Percentiles rank a stretch among this genome's conserved stretches.
These are phyloP conservation scores for Pycnonotus jocosus DNA, from an alignment of 2,113 vertebrate species.

Conservation along the genomic window DNA sequence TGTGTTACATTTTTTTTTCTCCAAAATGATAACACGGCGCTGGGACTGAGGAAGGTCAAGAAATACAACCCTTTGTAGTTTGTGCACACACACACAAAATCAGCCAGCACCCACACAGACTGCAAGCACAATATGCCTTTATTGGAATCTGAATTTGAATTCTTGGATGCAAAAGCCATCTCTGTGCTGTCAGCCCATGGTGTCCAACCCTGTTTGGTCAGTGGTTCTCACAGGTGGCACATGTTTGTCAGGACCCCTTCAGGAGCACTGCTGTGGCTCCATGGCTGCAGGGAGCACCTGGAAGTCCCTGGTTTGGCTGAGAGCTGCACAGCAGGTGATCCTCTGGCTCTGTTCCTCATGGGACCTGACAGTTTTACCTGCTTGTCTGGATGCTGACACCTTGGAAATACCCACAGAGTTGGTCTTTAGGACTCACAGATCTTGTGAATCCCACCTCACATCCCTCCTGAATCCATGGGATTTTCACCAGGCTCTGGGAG, in stretches of 20 bases:
- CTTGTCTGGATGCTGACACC: not conserved
- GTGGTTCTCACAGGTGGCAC: not conserved
- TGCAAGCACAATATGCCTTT: not conserved
- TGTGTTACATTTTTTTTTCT: not conserved
- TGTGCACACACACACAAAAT: not conserved
- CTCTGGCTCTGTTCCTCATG: not conserved
- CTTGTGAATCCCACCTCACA: not conserved
- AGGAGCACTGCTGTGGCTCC: not conserved
- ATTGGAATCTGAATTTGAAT: not conserved
- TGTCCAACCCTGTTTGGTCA: not conserved
- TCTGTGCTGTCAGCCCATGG: not conserved
- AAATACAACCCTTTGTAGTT: not conserved
- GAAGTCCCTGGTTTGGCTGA: not conserved
- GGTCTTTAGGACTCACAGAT: not conserved
- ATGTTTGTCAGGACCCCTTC: not conserved
- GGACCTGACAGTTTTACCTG: not conserved
- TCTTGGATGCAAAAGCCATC: not conserved
- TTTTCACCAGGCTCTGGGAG: not conserved
- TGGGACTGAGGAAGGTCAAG: not conserved
- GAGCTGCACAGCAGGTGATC: not conserved
- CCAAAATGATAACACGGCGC: rapidly evolving
- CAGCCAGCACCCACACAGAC: rapidly evolving
- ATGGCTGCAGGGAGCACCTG: not conserved
- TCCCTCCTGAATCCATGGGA: not conserved
- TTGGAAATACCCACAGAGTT: not conserved